These are phyloP conservation scores for Cisticola juncidis DNA, from an alignment of 2,113 vertebrate genomes.

Conservation along the genomic window DNA sequence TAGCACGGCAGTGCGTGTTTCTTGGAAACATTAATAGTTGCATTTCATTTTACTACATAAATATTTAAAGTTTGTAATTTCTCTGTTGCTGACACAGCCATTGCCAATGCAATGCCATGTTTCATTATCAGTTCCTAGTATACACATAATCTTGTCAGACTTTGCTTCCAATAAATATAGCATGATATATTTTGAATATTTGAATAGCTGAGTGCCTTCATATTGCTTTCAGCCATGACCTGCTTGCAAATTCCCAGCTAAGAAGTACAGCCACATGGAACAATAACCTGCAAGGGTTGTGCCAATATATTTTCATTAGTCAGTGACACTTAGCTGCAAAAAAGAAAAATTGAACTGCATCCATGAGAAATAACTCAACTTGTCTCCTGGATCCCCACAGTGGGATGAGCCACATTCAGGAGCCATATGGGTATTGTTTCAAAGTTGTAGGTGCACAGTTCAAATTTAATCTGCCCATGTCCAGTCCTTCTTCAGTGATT, in stretches of 20 bases:
- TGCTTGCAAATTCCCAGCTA: slow-evolving; percentile 71
- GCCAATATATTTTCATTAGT: slow-evolving; percentile 75
- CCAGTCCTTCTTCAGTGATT: slow-evolving; percentile 33
- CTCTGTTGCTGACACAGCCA: slow-evolving; percentile 66
- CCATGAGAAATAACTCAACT: slow-evolving; percentile 36
- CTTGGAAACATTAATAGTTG: slow-evolving; percentile 68
- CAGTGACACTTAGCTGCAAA: slow-evolving; percentile 64
- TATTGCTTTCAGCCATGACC: slow-evolving; percentile 69
- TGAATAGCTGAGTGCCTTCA: slow-evolving; percentile 64
- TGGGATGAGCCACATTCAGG: neutral
- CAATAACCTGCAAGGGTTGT: slow-evolving; percentile 57
- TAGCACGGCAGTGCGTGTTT: slow-evolving; percentile 41
- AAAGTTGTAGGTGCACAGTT: slow-evolving; percentile 13
- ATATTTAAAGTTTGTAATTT: slow-evolving; percentile 79
- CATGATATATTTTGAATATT: slow-evolving; percentile 75
- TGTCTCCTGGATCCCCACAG: neutral
- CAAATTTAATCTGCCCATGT: slow-evolving; percentile 40
- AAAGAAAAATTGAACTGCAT: slow-evolving; percentile 42
- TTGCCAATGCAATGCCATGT: slow-evolving; percentile 57
- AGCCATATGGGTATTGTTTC: neutral
- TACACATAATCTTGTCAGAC: slow-evolving; percentile 76
- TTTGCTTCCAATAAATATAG: slow-evolving; percentile 74
- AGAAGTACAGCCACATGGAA: slow-evolving; percentile 64
- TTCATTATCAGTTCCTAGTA: slow-evolving; percentile 66
- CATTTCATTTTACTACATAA: slow-evolving; percentile 75